Evolutionary conservation across 2,888 invertebrate genomes (phyloP).

Genomic region (Acrobasis consociella): DNA sequence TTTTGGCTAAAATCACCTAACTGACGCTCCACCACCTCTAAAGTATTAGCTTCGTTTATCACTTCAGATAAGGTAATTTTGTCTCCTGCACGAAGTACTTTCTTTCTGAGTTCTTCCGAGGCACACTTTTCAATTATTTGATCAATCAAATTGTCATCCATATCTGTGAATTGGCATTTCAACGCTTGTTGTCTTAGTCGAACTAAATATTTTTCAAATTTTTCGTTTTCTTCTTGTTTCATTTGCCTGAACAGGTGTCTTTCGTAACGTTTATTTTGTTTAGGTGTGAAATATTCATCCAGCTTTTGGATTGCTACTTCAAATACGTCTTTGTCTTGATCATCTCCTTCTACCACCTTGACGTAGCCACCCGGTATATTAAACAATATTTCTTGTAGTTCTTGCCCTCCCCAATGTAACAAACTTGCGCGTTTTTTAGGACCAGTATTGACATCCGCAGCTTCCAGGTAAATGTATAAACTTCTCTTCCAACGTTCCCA

Average conservation of each 20-base stretch:
- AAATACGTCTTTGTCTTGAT: background rate
- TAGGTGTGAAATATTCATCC: background rate
- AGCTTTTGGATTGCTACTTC: background rate
- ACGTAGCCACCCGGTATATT: background rate
- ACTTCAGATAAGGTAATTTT: background rate
- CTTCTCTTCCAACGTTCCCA: slow-evolving; percentile 8
- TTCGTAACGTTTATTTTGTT: background rate
- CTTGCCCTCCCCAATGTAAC: background rate
- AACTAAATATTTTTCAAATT: slow-evolving; percentile 1
- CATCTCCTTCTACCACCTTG: too few species aligned
- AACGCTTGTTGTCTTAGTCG: background rate
- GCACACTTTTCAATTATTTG: background rate
- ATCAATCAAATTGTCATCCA: background rate
- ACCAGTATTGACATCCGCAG: background rate
- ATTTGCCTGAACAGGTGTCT: background rate
- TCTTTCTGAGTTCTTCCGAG: background rate
- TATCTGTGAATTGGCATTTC: background rate
- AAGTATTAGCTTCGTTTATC: too few species aligned
- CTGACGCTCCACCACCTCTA: too few species aligned
- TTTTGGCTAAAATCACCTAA: too few species aligned
- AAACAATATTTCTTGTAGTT: background rate
- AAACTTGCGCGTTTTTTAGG: background rate
- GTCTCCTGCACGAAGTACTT: background rate
- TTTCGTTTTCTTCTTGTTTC: background rate
- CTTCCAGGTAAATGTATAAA: background rate